These are phyloP conservation scores for Hyles lineata DNA, from an alignment of 2,888 invertebrate species.

Conservation along the genomic window DNA sequence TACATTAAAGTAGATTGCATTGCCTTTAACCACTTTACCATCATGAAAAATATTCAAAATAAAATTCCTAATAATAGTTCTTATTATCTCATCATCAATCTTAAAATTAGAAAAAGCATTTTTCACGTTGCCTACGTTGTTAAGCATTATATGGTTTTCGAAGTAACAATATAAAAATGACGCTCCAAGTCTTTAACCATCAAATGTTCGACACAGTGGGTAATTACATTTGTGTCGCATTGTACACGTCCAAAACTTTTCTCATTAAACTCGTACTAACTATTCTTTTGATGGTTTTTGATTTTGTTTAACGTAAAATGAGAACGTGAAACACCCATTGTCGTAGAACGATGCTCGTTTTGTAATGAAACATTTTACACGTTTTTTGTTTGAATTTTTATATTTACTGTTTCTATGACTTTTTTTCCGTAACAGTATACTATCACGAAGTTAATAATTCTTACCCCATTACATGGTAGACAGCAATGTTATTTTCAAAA, in stretches of 20 bases:
- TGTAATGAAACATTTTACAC: no score
- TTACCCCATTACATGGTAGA: no score
- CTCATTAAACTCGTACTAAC: conserved; percentile 37
- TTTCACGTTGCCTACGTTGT: no score
- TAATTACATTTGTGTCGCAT: background rate
- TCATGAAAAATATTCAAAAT: no score
- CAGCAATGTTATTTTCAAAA: no score
- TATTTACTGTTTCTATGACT: background rate
- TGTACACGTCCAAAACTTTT: background rate
- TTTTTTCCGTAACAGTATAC: background rate
- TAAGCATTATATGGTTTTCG: no score
- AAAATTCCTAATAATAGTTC: no score
- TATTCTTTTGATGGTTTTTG: background rate
- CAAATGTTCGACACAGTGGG: conserved; percentile 10
- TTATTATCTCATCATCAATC: no score
- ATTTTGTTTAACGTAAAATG: background rate
- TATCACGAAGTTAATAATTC: no score
- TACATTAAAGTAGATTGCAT: no score
- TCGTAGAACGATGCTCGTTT: background rate
- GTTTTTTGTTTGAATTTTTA: background rate
- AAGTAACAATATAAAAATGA: background rate
- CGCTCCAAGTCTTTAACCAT: background rate
- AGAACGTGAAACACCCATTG: background rate
- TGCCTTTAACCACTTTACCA: no score
- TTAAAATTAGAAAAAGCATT: no score